These are phyloP conservation scores for Microctenopoma lineatum DNA, from an alignment of 2,797 vertebrate genomes.

Conservation along the genomic window DNA sequence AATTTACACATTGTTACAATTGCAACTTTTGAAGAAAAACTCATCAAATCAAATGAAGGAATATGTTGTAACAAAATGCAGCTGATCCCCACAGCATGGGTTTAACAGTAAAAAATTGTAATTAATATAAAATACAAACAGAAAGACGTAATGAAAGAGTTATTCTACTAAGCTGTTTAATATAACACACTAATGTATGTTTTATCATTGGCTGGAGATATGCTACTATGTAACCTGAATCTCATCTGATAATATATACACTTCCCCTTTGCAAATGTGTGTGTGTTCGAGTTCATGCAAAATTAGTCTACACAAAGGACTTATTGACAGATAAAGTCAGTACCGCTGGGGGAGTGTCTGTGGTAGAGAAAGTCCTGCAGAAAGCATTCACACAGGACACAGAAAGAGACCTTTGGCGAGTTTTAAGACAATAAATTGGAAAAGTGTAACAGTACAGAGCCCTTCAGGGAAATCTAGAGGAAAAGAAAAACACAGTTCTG, in stretches of 20 bases:
- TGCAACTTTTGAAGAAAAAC: no score
- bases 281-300: not conserved
- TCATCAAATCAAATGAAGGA: no score
- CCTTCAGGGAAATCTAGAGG: no score
- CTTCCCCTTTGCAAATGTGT: conserved; percentile 20
- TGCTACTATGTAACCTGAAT: not conserved
- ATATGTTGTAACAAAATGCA: no score
- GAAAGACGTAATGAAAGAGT: no score
- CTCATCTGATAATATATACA: not conserved
- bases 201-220: not conserved
- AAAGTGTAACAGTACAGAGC: not conserved
- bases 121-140: no score
- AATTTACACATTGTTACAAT: no score
- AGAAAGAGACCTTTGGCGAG: not conserved
- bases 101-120: no score
- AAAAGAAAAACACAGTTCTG: no score
- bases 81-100: no score
- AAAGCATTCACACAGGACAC: not conserved
- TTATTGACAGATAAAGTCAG: not conserved
- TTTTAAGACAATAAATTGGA: not conserved
- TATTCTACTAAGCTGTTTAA: no score
- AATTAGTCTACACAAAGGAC: conserved; percentile 4
- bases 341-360: not conserved
- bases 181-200: no score
- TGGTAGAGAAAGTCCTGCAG: not conserved